phyloP scores from a whole-genome alignment of 2,888 invertebrate genomes.

The Drosophila colorata region DNA sequence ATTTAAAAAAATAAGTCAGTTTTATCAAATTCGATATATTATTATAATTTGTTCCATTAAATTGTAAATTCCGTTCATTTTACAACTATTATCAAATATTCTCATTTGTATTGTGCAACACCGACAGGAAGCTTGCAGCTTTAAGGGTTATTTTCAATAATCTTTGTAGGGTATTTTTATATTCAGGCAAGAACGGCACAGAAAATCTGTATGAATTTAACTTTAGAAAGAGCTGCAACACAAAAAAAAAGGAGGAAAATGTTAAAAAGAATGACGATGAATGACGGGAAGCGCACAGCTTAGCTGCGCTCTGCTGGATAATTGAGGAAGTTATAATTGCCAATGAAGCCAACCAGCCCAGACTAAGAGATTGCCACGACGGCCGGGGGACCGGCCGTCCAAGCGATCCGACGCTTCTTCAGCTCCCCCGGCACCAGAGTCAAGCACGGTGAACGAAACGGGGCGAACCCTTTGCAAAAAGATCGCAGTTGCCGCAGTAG shows the following conservation, averaged over 20 bases:
- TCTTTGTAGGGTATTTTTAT: conserved; percentile 29
- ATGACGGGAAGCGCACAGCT: conserved; percentile 78
- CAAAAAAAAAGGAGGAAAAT: conserved; percentile 62
- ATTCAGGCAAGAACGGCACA: conserved; percentile 6
- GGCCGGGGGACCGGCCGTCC: conserved; percentile 35
- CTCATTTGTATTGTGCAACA: too few relatives aligned
- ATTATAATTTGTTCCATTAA: too few relatives aligned
- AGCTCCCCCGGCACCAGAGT: conserved; percentile 37
- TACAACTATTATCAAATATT: too few relatives aligned
- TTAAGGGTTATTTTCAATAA: not conserved
- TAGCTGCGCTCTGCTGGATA: conserved; percentile 79
- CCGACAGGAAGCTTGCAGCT: too few relatives aligned
- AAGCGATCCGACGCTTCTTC: conserved; percentile 22
- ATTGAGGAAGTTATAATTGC: conserved; percentile 85
- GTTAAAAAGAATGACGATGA: conserved; percentile 80
- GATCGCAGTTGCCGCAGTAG: conserved; percentile 51
- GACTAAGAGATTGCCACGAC: conserved; percentile 46
- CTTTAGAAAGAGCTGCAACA: conserved; percentile 45
- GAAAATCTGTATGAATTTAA: conserved; percentile 60
- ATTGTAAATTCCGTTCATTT: too few relatives aligned
- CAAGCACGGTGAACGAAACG: conserved; percentile 43
- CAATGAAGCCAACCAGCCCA: conserved; percentile 66
- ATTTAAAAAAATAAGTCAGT: too few relatives aligned
- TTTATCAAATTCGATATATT: too few relatives aligned
- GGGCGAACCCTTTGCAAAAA: conserved; percentile 62